Evolutionary conservation across 2,113 vertebrate genomes (phyloP).

Genomic region (Rhinoderma darwinii): DNA sequence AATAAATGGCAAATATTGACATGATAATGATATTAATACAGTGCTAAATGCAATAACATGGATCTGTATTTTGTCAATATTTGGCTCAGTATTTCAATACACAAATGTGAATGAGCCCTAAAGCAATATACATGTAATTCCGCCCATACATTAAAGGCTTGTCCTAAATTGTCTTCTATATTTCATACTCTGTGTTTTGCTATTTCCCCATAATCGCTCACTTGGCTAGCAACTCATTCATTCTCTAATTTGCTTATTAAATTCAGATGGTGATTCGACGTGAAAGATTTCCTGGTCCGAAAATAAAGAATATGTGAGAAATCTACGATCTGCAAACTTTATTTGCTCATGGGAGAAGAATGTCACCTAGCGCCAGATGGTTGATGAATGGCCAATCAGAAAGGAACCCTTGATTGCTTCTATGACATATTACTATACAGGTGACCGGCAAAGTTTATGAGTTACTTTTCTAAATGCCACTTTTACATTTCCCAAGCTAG

Average conservation of each 20-base stretch:
- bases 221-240: conserved; percentile 23
- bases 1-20: too few relatives aligned
- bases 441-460: not conserved
- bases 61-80: not conserved
- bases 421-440: not conserved
- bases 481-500: not conserved
- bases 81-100: not conserved
- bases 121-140: not conserved
- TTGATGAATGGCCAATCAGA: conserved; percentile 17
- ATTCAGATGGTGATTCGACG: conserved; percentile 22
- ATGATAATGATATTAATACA: not conserved
- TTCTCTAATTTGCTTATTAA: conserved; percentile 44
- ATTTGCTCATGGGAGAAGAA: conserved; percentile 23
- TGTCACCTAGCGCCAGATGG: conserved; percentile 34
- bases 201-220: conserved; percentile 7
- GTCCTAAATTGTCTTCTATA: not conserved
- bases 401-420: not conserved
- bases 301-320: conserved; percentile 39
- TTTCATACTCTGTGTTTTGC: not conserved
- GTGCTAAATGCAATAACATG: not conserved
- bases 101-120: not conserved
- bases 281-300: conserved; percentile 27
- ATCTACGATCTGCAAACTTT: conserved; percentile 34
- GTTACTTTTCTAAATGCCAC: not conserved
- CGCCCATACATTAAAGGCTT: not conserved